A percentile compares a stretch with the other conserved stretches of the same genome.
Evolutionary conservation across 1,140 invertebrate species (phyloP).

Genomic region (Scaptomyza montana): DNA sequence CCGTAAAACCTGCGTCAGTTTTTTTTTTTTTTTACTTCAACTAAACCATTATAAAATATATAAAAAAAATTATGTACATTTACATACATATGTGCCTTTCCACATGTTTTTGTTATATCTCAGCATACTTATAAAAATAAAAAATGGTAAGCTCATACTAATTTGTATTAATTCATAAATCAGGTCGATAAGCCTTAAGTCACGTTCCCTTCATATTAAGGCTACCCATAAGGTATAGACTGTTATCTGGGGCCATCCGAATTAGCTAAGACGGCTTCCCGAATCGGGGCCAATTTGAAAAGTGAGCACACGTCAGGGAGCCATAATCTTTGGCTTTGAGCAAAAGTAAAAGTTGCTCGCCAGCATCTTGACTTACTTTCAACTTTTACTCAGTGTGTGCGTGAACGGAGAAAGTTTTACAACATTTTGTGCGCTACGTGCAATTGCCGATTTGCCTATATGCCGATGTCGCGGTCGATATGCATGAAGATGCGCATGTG

Average conservation of each 20-base stretch:
- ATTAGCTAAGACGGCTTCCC: conserved; percentile 16
- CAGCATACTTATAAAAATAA: too few species aligned
- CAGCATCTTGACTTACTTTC: conserved; percentile 72
- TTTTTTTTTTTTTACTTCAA: too few species aligned
- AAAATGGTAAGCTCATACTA: too few species aligned
- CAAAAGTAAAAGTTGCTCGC: conserved; percentile 64
- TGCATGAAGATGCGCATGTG: not conserved
- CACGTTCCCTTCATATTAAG: conserved; percentile 23
- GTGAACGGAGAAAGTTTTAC: conserved; percentile 46
- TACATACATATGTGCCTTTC: too few species aligned
- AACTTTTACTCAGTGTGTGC: conserved; percentile 55
- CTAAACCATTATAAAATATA: too few species aligned
- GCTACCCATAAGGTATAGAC: not conserved
- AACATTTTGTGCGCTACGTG: conserved; percentile 71
- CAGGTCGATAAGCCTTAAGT: conserved; percentile 19
- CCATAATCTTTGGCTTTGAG: conserved; percentile 52
- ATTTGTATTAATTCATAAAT: conserved; percentile 11
- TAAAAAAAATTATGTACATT: too few species aligned
- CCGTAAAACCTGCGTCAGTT: too few species aligned
- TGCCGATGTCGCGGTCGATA: conserved; percentile 13
- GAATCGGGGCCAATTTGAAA: conserved; percentile 22
- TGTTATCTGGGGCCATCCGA: conserved; percentile 39
- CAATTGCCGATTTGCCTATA: conserved; percentile 64
- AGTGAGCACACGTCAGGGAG: conserved; percentile 32
- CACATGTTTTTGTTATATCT: too few species aligned